Conservation (phyloP, 2,113 vertebrate genomes). For the Lepus americanus region DNA sequence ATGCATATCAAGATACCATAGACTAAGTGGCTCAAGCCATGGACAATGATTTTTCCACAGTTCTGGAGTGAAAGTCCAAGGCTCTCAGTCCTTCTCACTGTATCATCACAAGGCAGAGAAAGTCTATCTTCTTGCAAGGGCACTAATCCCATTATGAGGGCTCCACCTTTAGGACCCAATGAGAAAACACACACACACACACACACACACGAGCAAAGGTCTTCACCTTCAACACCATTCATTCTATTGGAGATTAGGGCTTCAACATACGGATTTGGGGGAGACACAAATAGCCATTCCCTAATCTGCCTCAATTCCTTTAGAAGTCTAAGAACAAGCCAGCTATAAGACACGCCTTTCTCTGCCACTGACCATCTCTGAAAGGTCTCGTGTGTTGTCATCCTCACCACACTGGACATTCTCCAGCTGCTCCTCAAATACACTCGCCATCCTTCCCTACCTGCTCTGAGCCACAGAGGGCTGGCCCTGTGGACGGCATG, state of each 20-base stretch:
- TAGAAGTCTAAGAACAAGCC: neutral
- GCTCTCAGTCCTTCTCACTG: neutral
- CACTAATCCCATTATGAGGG: neutral
- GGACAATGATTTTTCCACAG: neutral
- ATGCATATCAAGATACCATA: neutral
- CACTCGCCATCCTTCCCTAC: neutral
- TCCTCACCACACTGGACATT: neutral
- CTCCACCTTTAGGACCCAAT: neutral
- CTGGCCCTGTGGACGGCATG: too few species aligned
- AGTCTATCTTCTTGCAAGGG: neutral
- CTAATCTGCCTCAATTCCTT: neutral
- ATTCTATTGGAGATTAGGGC: neutral
- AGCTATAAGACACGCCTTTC: neutral
- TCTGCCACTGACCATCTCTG: neutral
- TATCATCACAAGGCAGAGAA: neutral
- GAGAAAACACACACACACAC: neutral
- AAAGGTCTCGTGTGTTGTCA: neutral
- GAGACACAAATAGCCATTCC: neutral
- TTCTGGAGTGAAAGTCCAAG: neutral
- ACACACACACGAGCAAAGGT: neutral
- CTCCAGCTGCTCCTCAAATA: neutral
- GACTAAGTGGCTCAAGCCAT: neutral
- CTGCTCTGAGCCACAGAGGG: neutral
- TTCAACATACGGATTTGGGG: neutral
- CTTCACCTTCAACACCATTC: neutral